Conservation (phyloP, 1,140 invertebrate genomes). For the Steinernema khuongi region DNA sequence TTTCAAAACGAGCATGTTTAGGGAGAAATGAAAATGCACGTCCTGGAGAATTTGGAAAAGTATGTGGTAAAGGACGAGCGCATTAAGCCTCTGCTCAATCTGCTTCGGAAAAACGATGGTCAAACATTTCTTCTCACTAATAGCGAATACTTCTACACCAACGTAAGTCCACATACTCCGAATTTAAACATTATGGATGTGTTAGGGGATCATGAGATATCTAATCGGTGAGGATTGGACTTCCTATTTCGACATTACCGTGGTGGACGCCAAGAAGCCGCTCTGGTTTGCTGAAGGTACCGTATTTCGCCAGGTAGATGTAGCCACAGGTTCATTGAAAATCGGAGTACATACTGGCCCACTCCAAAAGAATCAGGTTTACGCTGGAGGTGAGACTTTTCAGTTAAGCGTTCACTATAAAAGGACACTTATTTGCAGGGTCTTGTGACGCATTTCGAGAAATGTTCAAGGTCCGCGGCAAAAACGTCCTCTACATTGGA, state of each 20-base stretch:
- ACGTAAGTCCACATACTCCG: constrained; percentile 63
- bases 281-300: constrained; percentile 94
- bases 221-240: constrained; percentile 77
- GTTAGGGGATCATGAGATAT: constrained; percentile 80
- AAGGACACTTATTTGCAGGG: constrained; percentile 64
- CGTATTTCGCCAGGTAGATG: constrained; percentile 77
- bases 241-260: constrained; percentile 91
- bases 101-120: constrained; percentile 80
- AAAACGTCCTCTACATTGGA: constrained; percentile 92
- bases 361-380: constrained; percentile 68
- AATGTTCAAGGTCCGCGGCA: constrained; percentile 88
- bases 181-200: constrained; percentile 34
- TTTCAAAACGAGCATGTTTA: constrained; percentile 60
- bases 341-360: constrained; percentile 80
- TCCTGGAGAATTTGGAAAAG: constrained; percentile 79
- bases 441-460: constrained; percentile 94
- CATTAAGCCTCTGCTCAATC: constrained; percentile 76
- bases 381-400: constrained; percentile 65
- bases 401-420: background rate
- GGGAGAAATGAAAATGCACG: constrained; percentile 80
- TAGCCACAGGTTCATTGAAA: constrained; percentile 75
- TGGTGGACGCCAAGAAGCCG: constrained; percentile 92
- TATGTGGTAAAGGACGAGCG: constrained; percentile 90
- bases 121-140: constrained; percentile 94
- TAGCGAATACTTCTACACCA: constrained; percentile 89